Percentiles rank a stretch among this genome's conserved stretches.
Evolutionary conservation across 2,113 vertebrate species (phyloP).

Genomic region (Delphinus delphis): DNA sequence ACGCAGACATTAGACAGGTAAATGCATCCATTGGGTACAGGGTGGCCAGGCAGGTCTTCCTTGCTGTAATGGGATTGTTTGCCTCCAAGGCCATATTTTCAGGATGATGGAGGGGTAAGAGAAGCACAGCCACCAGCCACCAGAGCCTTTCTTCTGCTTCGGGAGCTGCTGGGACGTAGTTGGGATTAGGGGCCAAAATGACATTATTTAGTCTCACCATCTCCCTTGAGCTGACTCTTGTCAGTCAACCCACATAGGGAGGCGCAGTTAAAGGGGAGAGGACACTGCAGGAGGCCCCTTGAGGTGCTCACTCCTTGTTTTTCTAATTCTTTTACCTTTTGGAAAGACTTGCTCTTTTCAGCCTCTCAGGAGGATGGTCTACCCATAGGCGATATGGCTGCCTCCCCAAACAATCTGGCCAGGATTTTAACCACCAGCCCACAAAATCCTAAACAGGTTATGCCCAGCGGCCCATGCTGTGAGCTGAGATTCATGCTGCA

Average conservation of each 20-base stretch:
- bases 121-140: not conserved
- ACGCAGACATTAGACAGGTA: not conserved
- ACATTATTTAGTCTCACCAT: not conserved
- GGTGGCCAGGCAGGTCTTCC: fast-evolving
- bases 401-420: not conserved
- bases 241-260: not conserved
- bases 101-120: not conserved
- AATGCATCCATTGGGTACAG: fast-evolving
- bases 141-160: not conserved
- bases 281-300: not conserved
- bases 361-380: not conserved
- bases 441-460: not conserved
- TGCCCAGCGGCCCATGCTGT: not conserved
- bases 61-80: not conserved
- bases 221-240: not conserved
- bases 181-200: not conserved
- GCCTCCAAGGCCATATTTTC: not conserved
- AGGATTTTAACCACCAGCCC: not conserved
- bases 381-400: not conserved
- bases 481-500: not conserved
- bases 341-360: not conserved
- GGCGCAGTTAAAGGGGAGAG: fast-evolving
- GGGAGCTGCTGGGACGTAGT: too few species aligned
- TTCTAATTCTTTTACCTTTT: not conserved
- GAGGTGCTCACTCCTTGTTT: not conserved